Base-by-base conservation (phyloP, 2,888 invertebrate genomes). In the Chorisops tibialis region DNA sequence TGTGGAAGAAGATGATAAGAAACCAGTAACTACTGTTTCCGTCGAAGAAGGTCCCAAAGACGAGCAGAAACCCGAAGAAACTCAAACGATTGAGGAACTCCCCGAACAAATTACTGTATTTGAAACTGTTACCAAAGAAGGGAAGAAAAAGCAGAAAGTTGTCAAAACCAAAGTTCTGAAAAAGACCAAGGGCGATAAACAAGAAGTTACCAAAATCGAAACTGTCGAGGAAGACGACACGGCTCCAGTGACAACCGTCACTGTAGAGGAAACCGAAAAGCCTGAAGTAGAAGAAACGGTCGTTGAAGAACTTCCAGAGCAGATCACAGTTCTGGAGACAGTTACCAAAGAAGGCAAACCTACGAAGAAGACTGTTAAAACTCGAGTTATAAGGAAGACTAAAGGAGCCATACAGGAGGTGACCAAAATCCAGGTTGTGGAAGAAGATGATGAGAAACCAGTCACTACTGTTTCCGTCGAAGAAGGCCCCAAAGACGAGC, bases 111-210 rank as follows among this genome's bases (percentile, higher is more conserved):
- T 76, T 0, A 74, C 76, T 49, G 70, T 80, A 2, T 74, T 77
- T 1, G 80, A 81, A 70, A 77, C 80, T 2, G 73, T 74, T n/a
- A 79, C 80, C 0, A 68, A 69, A 19, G 73, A 74, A 62, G 75
- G 74, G 14, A 72, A 69, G 52, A 75, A 78, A 0, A 75, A 72
- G 62, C 79, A 77, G 66, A 73, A 69, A 56, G 69, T 69, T 3
- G 69, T 70, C 24, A 74, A 64, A 12, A 67, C 64, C 18, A 64
- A 63, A 14, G 54, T 60, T 9, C 62, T 67, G 16, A 67, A 64
- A 48, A 63, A 65, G 58, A 58, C 64, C 7, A 65, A 63, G 63
- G 65, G 63, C n/a, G 64, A 67, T 54, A 74, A 74, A 69, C 69
- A 74, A 50, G 74, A 79, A 67, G 68, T 74, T 18, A 77, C 75